A percentile compares a stretch with the other conserved stretches of the same genome.
Evolutionary conservation across 1,140 invertebrate species (phyloP).

Genomic region (Metaphire vulgaris): DNA sequence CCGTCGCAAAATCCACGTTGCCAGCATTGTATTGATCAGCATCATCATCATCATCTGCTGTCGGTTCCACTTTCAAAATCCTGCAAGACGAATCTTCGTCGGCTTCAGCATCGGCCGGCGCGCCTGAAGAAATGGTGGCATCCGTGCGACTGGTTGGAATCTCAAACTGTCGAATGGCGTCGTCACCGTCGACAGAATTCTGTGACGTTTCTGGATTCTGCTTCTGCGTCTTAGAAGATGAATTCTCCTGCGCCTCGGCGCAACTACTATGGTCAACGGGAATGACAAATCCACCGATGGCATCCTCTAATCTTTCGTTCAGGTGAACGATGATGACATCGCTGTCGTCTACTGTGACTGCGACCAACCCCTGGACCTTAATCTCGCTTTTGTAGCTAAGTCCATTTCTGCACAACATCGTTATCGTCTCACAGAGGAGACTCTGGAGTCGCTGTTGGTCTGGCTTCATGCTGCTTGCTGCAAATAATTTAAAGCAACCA

Average conservation of each 20-base stretch:
- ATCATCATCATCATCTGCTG: not conserved
- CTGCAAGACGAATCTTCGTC: not conserved
- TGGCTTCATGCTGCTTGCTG: conserved; percentile 13
- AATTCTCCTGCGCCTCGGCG: not conserved
- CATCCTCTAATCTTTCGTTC: conserved; percentile 15
- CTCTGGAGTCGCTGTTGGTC: conserved; percentile 22
- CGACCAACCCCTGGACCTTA: conserved; percentile 25
- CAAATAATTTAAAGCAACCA: not conserved
- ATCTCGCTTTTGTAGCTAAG: conserved; percentile 21
- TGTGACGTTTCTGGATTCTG: not conserved
- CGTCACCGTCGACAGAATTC: not conserved
- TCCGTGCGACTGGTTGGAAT: not conserved
- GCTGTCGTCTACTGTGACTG: conserved; percentile 19
- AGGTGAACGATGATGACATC: conserved; percentile 28
- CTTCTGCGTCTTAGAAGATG: not conserved
- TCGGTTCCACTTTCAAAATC: not conserved
- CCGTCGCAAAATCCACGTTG: not conserved
- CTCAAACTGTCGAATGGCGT: not conserved
- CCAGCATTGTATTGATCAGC: not conserved
- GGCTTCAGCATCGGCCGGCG: not conserved
- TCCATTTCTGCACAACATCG: conserved; percentile 27
- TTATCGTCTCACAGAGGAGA: conserved; percentile 26
- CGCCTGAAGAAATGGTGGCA: not conserved
- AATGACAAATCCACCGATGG: not conserved
- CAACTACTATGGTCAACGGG: not conserved